Evolutionary conservation across 2,797 vertebrate genomes (phyloP).

Genomic region (Danio albolineatus): DNA sequence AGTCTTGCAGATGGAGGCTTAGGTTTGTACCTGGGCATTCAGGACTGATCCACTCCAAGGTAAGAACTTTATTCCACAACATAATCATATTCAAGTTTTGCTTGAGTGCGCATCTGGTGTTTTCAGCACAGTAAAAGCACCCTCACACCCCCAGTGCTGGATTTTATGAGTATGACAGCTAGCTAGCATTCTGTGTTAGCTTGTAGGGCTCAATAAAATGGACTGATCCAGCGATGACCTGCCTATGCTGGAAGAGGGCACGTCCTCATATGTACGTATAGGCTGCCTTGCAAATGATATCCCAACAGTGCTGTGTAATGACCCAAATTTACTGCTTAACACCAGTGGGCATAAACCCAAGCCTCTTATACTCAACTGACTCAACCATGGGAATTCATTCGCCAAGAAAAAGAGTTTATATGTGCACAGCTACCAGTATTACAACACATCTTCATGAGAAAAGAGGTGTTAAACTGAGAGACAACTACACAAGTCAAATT

Average conservation of each 20-base stretch:
- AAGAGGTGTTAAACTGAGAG: slow-evolving; percentile 1
- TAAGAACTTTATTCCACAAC: slow-evolving; percentile 33
- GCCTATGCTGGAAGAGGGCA: slow-evolving; percentile 48
- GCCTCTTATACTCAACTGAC: slow-evolving; percentile 41
- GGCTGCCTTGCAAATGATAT: slow-evolving; percentile 46
- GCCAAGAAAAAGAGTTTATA: slow-evolving; percentile 15
- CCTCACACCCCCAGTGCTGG: not conserved
- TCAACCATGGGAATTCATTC: slow-evolving; percentile 39
- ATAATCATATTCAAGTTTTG: slow-evolving; percentile 18
- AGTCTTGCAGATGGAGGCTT: slow-evolving; percentile 33
- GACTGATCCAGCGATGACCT: slow-evolving; percentile 59
- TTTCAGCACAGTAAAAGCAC: not conserved
- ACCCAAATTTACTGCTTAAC: slow-evolving; percentile 53
- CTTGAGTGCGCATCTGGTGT: not conserved
- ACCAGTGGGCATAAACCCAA: slow-evolving; percentile 48
- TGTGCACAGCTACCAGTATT: not conserved
- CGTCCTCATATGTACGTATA: slow-evolving; percentile 31
- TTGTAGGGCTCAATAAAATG: slow-evolving; percentile 56
- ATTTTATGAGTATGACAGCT: slow-evolving; percentile 31
- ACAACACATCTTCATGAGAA: not conserved
- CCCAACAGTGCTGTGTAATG: slow-evolving; percentile 45
- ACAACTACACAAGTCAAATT: slow-evolving; percentile 24
- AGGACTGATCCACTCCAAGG: slow-evolving; percentile 29
- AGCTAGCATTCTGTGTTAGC: slow-evolving; percentile 23
- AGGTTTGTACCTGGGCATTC: slow-evolving; percentile 39